phyloP scores from a whole-genome alignment of 2,113 vertebrate genomes.

The Sclerurus mexicanus region DNA sequence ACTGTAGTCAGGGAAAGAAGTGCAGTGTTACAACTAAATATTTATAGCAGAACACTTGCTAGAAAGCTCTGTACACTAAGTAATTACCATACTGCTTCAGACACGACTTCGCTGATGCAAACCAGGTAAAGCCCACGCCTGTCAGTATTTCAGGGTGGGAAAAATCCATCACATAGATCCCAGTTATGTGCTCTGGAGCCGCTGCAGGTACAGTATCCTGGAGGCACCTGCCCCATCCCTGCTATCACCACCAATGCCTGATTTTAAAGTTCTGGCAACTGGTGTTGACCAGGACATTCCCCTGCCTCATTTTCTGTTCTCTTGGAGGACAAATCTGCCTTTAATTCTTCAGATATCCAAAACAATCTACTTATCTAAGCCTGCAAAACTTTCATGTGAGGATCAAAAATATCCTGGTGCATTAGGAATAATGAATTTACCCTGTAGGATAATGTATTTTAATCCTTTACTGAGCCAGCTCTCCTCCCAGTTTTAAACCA shows the following conservation, averaged over 20 bases:
- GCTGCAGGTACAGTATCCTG: background rate
- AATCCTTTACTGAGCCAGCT: background rate
- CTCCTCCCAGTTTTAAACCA: constrained; percentile 9
- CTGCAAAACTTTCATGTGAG: constrained; percentile 25
- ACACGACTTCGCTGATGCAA: background rate
- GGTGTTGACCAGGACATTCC: background rate
- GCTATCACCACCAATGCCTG: no score
- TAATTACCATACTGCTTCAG: background rate
- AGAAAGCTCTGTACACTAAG: background rate
- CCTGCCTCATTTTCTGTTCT: background rate
- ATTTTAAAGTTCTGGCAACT: background rate
- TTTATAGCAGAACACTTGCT: background rate
- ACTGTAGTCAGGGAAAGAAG: background rate
- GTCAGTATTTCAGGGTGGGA: background rate
- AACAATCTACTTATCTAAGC: background rate
- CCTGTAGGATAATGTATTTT: constrained; percentile 9
- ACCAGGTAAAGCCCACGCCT: background rate
- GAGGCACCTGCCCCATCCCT: background rate
- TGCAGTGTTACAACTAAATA: background rate
- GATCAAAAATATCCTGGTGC: constrained; percentile 22
- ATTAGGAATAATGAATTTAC: constrained; percentile 25
- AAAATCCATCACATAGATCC: background rate
- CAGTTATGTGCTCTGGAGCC: background rate
- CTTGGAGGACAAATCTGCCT: background rate
- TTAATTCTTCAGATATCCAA: background rate